Base-by-base conservation (phyloP, 2,113 vertebrate species). In the Peromyscus leucopus region DNA sequence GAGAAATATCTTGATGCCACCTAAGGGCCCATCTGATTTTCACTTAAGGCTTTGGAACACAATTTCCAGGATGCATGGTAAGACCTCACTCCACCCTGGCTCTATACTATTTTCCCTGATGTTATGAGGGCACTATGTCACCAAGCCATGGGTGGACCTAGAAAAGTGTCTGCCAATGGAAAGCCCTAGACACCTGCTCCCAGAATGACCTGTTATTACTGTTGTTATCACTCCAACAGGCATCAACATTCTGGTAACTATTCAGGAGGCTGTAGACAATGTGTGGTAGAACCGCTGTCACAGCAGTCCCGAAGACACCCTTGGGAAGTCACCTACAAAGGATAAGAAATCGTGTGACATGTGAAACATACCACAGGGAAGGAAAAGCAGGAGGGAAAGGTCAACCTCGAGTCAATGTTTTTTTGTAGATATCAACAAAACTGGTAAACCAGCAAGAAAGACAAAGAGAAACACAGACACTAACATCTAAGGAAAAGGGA, bases 131-230 rank as follows among this genome's bases (percentile, higher is more conserved):
- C 24, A 42, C 2, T 1, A 28, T 55, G 24, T 76, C 36, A 1
- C 10, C 13, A 36, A 48, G 42, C 2, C 46, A 13, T 1, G 3
- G 42, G 26, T 9, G 22, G 3, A 2, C 33, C n/a, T 61, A 12
- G 74, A 59, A 72, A 67, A 22, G 17, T 5, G 17, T 46, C 90
- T 19, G n/a, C 39, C 78, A 51, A 36, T 0, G 5, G 78, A 36
- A 24, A 79, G 22, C 16, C 36, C 89, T 12, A 24, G 3, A 78
- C 5, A 17, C 39, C 39, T 22, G 71, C 71, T 24, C 31, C 55
- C 3, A 5, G 2, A 2, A 5, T 7, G 5, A 36, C 2, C 2
- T 7, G 7, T 10, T 72, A 13, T 7, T 89, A 13, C 3, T 33
- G 55, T 4, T 26, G 16, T 28, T n/a, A 42, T 24, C 91, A 57